A percentile compares a stretch with the other conserved stretches of the same genome.
Conservation (phyloP, 30 jellyfish, hydroid and myxozoan genomes). For the Chironex yamaguchii region DNA sequence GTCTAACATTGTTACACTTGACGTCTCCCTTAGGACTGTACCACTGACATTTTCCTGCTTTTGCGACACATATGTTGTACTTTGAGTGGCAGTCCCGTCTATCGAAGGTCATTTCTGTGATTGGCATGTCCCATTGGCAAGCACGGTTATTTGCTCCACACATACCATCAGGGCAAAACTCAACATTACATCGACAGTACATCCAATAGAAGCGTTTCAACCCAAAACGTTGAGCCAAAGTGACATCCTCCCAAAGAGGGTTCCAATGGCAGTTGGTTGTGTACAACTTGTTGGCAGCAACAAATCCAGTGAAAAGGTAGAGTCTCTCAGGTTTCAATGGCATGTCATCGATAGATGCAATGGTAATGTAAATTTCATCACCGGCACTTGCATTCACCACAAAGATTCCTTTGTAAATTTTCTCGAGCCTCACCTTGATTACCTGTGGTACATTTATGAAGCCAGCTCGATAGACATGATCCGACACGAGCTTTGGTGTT, state of each 20-base stretch:
- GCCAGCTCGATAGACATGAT: no score
- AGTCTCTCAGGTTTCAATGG: conserved; percentile 39
- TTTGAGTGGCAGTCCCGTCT: conserved; percentile 53
- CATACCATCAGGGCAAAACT: conserved; percentile 31
- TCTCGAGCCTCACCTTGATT: conserved; percentile 55
- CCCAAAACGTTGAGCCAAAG: conserved; percentile 36
- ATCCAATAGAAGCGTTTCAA: conserved; percentile 67
- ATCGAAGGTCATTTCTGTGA: not conserved
- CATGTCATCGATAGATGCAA: conserved; percentile 11
- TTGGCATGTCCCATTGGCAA: conserved; percentile 48
- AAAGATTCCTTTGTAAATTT: conserved; percentile 31
- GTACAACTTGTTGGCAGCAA: conserved; percentile 10
- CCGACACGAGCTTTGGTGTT: no score
- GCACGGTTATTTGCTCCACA: not conserved
- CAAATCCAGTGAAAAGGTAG: conserved; percentile 61
- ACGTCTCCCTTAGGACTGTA: conserved; percentile 23
- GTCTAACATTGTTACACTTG: no score
- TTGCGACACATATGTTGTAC: conserved; percentile 60
- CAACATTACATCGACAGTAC: conserved; percentile 49
- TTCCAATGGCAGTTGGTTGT: conserved; percentile 68
- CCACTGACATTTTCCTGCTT: conserved; percentile 55
- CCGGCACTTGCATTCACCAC: conserved; percentile 21
- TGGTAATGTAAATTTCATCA: conserved; percentile 34
- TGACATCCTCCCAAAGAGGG: conserved; percentile 35
- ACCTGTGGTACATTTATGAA: not conserved